Base-by-base conservation (phyloP, 1,140 invertebrate species). In the Drosophila bifasciata region DNA sequence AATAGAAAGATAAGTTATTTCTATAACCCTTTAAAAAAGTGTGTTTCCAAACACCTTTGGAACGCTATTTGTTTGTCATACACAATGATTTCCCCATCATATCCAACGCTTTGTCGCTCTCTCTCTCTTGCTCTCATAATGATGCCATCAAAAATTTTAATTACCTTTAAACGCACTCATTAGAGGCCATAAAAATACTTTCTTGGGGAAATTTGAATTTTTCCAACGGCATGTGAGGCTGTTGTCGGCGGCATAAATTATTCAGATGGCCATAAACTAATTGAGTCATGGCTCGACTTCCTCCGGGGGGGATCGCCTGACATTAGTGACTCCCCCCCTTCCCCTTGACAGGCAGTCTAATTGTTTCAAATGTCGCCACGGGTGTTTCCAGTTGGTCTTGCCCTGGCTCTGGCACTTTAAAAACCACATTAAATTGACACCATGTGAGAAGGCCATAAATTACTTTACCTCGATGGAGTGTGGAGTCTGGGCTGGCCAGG, bases 351-450 rank as follows among this genome's bases (percentile, higher is more conserved):
- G 49, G 19, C 49, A 28, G 76, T 43, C 81, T 86, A 86, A 86
- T 88, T 86, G 81, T 75, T 88, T 88, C 78, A 66, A 86, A 78
- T 88, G 74, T 81, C 83, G 59, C 81, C 55, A 56, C 74, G 83
- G 83, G 78, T 75, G 83, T 60, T 71, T 32, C 32, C 32, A 32
- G 32, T 32, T 11, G 32, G 9, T 8, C 28, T 28, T 7, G 28
- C 8, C 19, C 19, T 44, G 53, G 49, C 7, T 41, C 41, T 45
- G 79, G 44, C 75, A 83, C 83, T 86, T 78, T 88, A 44, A 72
- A 88, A 89, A 89, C 85, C 85, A 89, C 85, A 89, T 89, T 85
- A 89, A 90, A 90, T 16, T 77, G 88, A 80, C 88, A 90, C 79
- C 88, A 90, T 90, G 88, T 88, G 88, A 83, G 79, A 88, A 84